Conservation (phyloP, 2,113 vertebrate genomes). For the Gorilla gorilla region DNA sequence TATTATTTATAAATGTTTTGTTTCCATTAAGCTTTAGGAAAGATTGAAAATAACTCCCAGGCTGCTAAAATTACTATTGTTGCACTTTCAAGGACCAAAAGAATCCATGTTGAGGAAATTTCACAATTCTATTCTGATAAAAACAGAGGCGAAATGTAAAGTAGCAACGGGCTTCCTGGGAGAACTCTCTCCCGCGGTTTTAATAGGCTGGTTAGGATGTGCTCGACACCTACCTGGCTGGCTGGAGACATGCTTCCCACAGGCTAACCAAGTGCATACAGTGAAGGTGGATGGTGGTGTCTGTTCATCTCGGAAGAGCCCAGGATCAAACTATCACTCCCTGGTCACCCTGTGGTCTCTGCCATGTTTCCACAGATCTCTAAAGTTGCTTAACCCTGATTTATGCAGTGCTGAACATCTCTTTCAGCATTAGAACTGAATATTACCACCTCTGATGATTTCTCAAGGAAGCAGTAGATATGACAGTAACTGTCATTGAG, state of each 20-base stretch:
- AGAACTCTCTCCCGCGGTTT: neutral
- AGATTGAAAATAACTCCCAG: neutral
- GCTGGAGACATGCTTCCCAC: neutral
- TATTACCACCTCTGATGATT: too few relatives aligned
- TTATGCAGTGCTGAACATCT: neutral
- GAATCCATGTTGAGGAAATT: neutral
- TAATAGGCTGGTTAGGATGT: neutral
- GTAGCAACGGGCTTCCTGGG: neutral
- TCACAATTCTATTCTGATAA: neutral
- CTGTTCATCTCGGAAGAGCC: neutral
- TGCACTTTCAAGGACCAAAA: neutral
- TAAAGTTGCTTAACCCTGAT: neutral
- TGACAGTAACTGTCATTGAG: neutral
- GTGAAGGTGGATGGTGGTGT: neutral
- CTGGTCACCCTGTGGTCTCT: neutral
- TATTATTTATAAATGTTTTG: constrained; percentile 1
- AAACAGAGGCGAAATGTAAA: neutral
- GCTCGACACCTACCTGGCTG: neutral
- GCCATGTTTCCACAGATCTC: neutral
- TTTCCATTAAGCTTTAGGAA: constrained; percentile 3
- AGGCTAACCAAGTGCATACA: neutral
- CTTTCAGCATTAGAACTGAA: neutral
- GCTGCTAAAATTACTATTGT: neutral
- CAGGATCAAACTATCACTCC: neutral
- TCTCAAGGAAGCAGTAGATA: neutral